Evolutionary conservation across 1,140 invertebrate genomes (phyloP), one percentile per base, ranked within the genome.

Genomic region (Battus philenor): DNA sequence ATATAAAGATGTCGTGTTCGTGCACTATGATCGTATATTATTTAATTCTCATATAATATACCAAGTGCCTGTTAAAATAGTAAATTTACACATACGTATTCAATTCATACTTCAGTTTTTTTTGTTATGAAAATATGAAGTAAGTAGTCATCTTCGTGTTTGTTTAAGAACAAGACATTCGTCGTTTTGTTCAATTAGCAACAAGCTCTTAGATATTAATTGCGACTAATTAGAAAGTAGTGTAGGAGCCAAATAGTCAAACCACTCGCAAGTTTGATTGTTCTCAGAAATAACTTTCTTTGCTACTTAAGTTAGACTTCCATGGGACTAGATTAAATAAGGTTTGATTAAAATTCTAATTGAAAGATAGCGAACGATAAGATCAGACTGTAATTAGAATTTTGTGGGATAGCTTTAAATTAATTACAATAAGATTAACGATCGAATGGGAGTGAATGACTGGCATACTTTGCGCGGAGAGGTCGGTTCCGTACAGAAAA

Each of bases 401-500:
- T 30, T 30, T 30, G 29, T 30, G 11, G 2, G 2, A 13, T 13
- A 12, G 9, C 13, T 16, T n/a, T 0, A n/a, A 4, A 10, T 18
- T 12, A 16, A 33, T 10, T 2, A 15, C 2, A 33, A 33, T 8
- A 9, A 1, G 33, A 36, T 20, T 36, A 9, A 1, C 18, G 4
- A 36, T 36, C n/a, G 20, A 4, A 10, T 36, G 20, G 33, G 10
- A 20, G 17, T 20, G 9, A 11, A 18, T 36, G 49, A 54, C 45
- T 44, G 45, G 38, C 41, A 54, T 49, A 50, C 36, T 12, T 26
- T 36, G 44, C 22, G 45, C 34, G 51, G 46, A 36, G 50, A 39
- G 49, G 16, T 29, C 26, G 41, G 33, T 36, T 12, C 34, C 10
- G 47, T 49, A 55, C 55, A 47, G 34, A 56, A 54, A n/a, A 26